Base-by-base conservation (phyloP, 1,140 invertebrate genomes). In the Gonatopus flavifemur region DNA sequence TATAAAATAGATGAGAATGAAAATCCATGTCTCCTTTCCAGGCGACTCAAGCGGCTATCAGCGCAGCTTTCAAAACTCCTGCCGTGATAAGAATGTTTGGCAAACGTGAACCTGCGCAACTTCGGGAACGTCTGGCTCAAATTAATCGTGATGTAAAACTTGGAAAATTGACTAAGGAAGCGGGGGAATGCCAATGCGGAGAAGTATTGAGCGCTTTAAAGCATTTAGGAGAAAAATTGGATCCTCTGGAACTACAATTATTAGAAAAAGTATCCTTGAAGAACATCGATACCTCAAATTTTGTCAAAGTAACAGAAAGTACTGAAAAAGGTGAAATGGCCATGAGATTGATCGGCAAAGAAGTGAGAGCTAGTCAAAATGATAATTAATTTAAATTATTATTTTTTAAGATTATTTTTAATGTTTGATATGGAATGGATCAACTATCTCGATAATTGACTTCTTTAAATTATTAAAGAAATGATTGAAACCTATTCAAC, bases 61-160 rank as follows among this genome's bases (percentile, higher is more conserved):
- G 86, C 52, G 76, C 85, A 66, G 88, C 88, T 6, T 91, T 91
- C 63, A 81, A 88, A 73, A 91, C 88, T 4, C 88, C 89, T 20
- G 88, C 88, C 70, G 85, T 90, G 1, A 90, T 90, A 16, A 70
- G 81, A 62, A 80, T 91, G 74, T 91, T 91, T 83, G 88, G 86
- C 9, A 87, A 84, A 64, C 82, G 86, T 57, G 87, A 91, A 62
- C 87, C 88, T n/a, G 81, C 80, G 18, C 82, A 85, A 64, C 72
- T 91, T 22, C 65, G 86, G 51, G 78, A 88, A 55, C 78, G 83
- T 60, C 66, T 90, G 15, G 59, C 72, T 10, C 76, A 84, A 56
- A 77, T 87, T 38, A 79, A 84, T 22, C 63, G 78, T 37, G 78
- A 84, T 49, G 43, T 74, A 0, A 83, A 81, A 66, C 60, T 83